Conservation (phyloP, 1,140 invertebrate genomes). For the Neelides sp. region DNA sequence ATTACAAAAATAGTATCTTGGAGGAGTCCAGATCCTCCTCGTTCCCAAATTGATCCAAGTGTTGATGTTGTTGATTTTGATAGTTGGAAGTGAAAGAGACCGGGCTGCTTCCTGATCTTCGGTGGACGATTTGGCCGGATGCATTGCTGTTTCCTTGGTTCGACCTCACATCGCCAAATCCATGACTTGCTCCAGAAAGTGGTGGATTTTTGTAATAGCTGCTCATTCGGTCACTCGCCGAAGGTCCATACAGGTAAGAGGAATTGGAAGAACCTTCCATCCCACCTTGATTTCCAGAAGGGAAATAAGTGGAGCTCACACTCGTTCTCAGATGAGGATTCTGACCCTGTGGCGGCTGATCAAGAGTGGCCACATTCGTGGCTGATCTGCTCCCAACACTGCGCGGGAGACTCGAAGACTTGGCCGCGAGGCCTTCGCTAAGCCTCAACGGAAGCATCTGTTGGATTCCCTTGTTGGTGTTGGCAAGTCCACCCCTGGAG, state of each 20-base stretch:
- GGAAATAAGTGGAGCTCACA: neutral
- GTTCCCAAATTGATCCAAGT: neutral
- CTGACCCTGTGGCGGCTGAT: constrained; percentile 10
- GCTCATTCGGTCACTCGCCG: constrained; percentile 21
- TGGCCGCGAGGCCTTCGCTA: constrained; percentile 18
- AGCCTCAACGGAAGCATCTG: constrained; percentile 25
- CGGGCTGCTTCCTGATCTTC: constrained; percentile 28
- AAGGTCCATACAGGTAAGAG: constrained; percentile 14
- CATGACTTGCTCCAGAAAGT: neutral
- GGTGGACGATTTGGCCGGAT: constrained; percentile 14
- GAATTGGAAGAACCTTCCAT: neutral
- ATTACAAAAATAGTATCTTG: constrained; percentile 28
- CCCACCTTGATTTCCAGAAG: neutral
- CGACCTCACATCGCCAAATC: neutral
- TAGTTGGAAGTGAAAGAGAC: constrained; percentile 27
- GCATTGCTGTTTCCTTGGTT: neutral
- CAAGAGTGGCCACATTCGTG: constrained; percentile 16
- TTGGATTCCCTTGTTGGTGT: constrained; percentile 15
- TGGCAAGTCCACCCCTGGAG: neutral
- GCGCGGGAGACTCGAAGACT: constrained; percentile 25
- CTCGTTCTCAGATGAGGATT: neutral
- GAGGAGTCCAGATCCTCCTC: constrained; percentile 24
- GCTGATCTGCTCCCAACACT: constrained; percentile 20
- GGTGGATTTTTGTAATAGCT: constrained; percentile 20
- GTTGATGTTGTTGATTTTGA: neutral